Evolutionary conservation across 1,140 invertebrate genomes (phyloP), one percentile per base, ranked within the genome.

Genomic region (Drosophila nebulosa): DNA sequence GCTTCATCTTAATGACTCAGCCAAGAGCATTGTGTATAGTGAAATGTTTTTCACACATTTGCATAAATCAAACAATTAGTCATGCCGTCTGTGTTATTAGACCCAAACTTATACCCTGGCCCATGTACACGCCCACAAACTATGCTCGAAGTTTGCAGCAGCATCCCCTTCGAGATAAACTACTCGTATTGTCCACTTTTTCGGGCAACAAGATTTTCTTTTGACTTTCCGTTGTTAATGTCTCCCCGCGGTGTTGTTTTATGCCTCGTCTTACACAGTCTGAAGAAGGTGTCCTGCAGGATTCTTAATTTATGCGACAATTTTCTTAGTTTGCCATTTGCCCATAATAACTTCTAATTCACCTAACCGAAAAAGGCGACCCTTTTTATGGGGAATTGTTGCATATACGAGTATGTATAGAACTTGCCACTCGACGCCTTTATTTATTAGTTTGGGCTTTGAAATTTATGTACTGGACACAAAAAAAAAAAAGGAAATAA

Each of bases 31-130:
- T 53, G 27, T 30, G 53, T 30, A 30, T 30, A 30, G 27, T 30
- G 21, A 32, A 32, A 32, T 32, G 30, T 32, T 18, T 70, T 74
- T 46, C 39, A 46, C 39, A 64, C 64, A 81, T 85, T 85, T 86
- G 78, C 81, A 85, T 85, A 85, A 85, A 85, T 85, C 81, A 85
- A 85, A 86, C 78, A 85, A 85, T 85, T 85, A 85, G 81, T 85
- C 81, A 85, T 69, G 81, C 61, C 67, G 61, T 36, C 69, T 35
- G 72, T 42, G 39, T 42, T 42, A 42, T 42, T 42, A 42, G 16
- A 42, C 39, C 39, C 16, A 46, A 46, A 9, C 6, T 18, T 18
- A 5, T 21, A 16, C 14, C 14, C 39, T 18, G 14, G 39, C 5
- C 39, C 14, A 42, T 16, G 39, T 21, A 21, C 39, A 46, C 39